Percentiles rank a stretch among this genome's conserved stretches.
phyloP scores from a whole-genome alignment of 1,140 invertebrate genomes.

The Heliconius hewitsoni region DNA sequence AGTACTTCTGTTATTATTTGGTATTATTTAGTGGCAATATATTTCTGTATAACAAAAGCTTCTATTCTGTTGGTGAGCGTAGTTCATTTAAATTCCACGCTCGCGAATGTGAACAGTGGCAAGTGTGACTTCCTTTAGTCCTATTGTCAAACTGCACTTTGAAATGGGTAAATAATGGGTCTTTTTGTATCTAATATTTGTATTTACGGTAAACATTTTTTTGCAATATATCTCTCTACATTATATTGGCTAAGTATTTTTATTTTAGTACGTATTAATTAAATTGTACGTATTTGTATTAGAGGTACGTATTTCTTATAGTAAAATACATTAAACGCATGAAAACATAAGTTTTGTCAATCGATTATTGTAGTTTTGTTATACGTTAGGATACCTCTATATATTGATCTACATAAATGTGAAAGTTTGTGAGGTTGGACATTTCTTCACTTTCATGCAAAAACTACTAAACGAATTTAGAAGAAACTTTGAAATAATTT shows the following conservation, averaged over 20 bases:
- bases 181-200: not conserved
- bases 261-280: not conserved
- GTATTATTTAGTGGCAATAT: slow-evolving; percentile 1
- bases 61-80: slow-evolving; percentile 65
- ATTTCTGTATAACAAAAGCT: slow-evolving; percentile 7
- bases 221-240: not conserved
- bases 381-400: no score
- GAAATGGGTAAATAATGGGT: not conserved
- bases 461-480: no score
- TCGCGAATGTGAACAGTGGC: slow-evolving; percentile 74
- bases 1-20: not conserved
- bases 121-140: slow-evolving; percentile 77
- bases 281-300: not conserved
- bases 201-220: not conserved
- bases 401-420: no score
- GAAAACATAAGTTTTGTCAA: no score
- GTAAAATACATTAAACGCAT: not conserved
- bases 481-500: no score
- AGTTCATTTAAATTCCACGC: slow-evolving; percentile 78
- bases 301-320: not conserved
- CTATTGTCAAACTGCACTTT: slow-evolving; percentile 65
- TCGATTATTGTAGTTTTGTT: no score
- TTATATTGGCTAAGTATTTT: not conserved
- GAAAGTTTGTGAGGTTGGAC: no score
- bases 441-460: no score